Evolutionary conservation across 2,797 vertebrate genomes (phyloP).

Genomic region (Gallinago solitaria): DNA sequence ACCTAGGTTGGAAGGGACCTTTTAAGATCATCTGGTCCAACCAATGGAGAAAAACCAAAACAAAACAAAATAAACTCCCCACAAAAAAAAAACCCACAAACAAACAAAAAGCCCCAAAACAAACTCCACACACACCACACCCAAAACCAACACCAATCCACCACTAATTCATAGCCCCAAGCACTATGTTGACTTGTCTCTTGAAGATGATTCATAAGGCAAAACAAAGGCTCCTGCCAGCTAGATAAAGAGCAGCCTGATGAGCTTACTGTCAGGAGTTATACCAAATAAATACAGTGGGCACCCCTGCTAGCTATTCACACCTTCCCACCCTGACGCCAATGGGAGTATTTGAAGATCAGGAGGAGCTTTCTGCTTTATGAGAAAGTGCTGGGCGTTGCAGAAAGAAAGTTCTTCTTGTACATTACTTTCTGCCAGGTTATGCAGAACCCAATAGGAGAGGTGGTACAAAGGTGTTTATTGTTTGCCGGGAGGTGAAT

Average conservation of each 20-base stretch:
- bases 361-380: background rate
- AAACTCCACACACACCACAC: no score
- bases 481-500: background rate
- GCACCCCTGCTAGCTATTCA: background rate
- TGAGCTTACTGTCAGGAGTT: background rate
- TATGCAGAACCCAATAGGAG: background rate
- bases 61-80: no score
- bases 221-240: background rate
- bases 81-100: no score
- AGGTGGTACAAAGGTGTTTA: background rate
- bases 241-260: background rate
- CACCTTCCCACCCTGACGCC: background rate
- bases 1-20: no score
- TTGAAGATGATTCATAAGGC: background rate
- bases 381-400: background rate
- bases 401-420: background rate
- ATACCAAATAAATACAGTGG: background rate
- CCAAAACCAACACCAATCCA: no score
- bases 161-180: no score
- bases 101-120: no score
- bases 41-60: no score
- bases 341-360: background rate
- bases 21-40: no score
- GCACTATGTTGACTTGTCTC: no score
- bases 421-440: fast-evolving